These are phyloP conservation scores for Leptopilina syphax DNA, from an alignment of 2,888 invertebrate species.

Conservation along the genomic window DNA sequence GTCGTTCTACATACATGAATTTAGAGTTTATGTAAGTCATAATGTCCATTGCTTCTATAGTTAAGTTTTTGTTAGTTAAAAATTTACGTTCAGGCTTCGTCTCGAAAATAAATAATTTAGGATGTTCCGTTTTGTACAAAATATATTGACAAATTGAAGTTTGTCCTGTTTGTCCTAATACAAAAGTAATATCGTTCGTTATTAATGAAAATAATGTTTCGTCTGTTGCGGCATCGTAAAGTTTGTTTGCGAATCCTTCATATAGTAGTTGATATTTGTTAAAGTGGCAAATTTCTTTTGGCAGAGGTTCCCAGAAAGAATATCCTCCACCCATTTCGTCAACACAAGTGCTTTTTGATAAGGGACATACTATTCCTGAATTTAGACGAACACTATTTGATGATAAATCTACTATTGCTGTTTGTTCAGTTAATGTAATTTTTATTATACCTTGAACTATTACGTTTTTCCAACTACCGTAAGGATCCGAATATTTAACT, in stretches of 20 bases:
- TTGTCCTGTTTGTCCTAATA: conserved; percentile 39
- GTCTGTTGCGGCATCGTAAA: too few species aligned
- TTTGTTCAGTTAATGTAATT: not conserved
- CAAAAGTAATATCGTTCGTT: conserved; percentile 51
- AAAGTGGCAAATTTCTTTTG: too few species aligned
- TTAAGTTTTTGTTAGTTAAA: not conserved
- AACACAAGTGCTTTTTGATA: not conserved
- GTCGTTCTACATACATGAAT: conserved; percentile 57
- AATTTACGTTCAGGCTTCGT: not conserved
- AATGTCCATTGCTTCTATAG: conserved; percentile 12
- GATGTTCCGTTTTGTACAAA: conserved; percentile 48
- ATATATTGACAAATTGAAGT: conserved; percentile 34
- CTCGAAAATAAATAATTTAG: conserved; percentile 48
- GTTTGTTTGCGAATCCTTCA: too few species aligned
- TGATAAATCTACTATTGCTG: not conserved
- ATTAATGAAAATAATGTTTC: too few species aligned
- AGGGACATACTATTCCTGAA: conserved; percentile 44
- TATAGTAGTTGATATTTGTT: too few species aligned
- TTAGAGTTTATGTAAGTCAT: conserved; percentile 50
- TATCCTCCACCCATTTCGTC: too few species aligned
- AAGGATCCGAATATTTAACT: not conserved
- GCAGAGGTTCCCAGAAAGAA: too few species aligned
- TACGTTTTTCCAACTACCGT: conserved; percentile 7
- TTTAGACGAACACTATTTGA: conserved; percentile 30
- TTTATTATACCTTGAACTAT: not conserved